Evolutionary conservation across 2,888 invertebrate genomes (phyloP).

Genomic region (Drosophila birchii): DNA sequence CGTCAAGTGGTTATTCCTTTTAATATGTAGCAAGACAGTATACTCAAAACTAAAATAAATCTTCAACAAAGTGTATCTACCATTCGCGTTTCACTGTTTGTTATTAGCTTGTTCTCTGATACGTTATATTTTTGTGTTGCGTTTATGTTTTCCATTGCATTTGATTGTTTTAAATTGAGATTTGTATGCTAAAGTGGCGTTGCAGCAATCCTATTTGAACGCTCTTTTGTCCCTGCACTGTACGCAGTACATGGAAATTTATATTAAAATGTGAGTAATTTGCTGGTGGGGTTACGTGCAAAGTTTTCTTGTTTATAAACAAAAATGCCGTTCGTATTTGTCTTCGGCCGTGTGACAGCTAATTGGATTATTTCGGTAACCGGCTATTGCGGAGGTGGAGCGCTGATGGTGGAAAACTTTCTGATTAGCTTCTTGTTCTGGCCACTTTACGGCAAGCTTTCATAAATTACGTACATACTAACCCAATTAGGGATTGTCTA

Average conservation of each 20-base stretch:
- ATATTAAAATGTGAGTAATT: constrained; percentile 26
- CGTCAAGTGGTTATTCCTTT: no score
- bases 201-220: constrained; percentile 28
- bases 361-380: constrained; percentile 51
- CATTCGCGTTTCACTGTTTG: neutral
- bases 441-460: constrained; percentile 6
- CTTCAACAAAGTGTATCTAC: constrained; percentile 1
- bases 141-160: constrained; percentile 67
- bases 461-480: constrained; percentile 55
- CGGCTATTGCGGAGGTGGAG: constrained; percentile 24
- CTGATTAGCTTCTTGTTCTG: constrained; percentile 33
- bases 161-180: constrained; percentile 77
- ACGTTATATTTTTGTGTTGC: constrained; percentile 32
- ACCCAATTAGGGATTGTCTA: constrained; percentile 62
- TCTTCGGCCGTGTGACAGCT: constrained; percentile 47
- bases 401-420: constrained; percentile 30
- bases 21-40: no score
- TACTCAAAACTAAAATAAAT: neutral
- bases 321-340: constrained; percentile 26
- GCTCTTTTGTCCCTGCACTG: constrained; percentile 1
- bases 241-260: constrained; percentile 37
- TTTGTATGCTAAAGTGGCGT: constrained; percentile 68
- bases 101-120: neutral
- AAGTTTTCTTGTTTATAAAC: constrained; percentile 32
- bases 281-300: constrained; percentile 46